phyloP scores from a whole-genome alignment of 1,140 invertebrate genomes.

The Pseudoatta argentina region DNA sequence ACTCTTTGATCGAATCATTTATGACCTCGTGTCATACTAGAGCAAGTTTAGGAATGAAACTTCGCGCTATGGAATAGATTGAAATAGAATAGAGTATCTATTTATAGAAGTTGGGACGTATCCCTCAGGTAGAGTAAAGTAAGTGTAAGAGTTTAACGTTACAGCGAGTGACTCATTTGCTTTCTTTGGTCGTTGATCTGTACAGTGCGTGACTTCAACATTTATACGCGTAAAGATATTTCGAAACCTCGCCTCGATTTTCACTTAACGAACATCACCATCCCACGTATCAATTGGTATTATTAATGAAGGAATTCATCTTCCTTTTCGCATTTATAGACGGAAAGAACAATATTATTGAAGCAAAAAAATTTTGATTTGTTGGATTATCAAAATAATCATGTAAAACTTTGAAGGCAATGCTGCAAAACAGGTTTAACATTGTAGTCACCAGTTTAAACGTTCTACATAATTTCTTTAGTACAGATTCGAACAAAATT shows the following conservation, averaged over 20 bases:
- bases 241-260: not conserved
- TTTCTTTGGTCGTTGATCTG: conserved; percentile 52
- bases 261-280: not conserved
- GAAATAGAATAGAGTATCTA: conserved; percentile 7
- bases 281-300: not conserved
- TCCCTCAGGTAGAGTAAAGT: conserved; percentile 32
- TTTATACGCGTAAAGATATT: not conserved
- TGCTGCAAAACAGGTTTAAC: no score
- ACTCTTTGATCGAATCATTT: conserved; percentile 15
- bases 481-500: no score
- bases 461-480: no score
- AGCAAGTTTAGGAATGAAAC: conserved; percentile 1
- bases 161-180: conserved; percentile 33
- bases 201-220: not conserved
- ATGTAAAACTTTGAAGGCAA: no score
- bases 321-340: not conserved
- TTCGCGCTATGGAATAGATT: conserved; percentile 12
- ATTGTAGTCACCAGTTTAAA: no score
- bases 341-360: no score
- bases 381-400: no score
- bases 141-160: conserved; percentile 43
- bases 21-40: no score
- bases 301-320: not conserved
- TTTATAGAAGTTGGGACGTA: not conserved
- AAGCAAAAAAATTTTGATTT: no score